Evolutionary conservation across 1,140 invertebrate genomes (phyloP).

Genomic region (Drosophila ambigua): DNA sequence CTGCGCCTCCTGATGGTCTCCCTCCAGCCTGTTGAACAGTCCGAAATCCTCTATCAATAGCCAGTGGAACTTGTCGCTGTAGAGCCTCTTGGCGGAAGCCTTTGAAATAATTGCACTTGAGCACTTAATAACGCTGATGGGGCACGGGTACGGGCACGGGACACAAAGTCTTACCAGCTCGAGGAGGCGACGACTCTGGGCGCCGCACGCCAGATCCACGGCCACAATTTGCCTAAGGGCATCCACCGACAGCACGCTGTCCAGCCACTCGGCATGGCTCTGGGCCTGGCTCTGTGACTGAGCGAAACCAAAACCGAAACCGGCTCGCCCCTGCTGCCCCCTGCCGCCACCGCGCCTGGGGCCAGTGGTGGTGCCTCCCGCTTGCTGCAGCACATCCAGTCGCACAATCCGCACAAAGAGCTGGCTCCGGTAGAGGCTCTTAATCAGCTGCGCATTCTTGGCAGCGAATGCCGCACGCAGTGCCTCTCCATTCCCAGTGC

Average conservation of each 20-base stretch:
- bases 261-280: constrained; percentile 66
- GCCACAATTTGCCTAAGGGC: constrained; percentile 72
- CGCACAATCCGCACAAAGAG: constrained; percentile 72
- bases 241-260: constrained; percentile 62
- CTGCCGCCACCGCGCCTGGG: constrained; percentile 8
- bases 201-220: constrained; percentile 76
- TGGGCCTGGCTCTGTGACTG: constrained; percentile 37
- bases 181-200: constrained; percentile 69
- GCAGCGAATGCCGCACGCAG: constrained; percentile 53
- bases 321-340: constrained; percentile 19
- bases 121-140: constrained; percentile 60
- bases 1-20: constrained; percentile 1
- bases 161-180: constrained; percentile 68
- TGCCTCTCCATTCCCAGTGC: constrained; percentile 22
- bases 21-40: constrained; percentile 17
- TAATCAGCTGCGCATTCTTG: constrained; percentile 72
- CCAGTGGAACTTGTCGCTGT: constrained; percentile 83
- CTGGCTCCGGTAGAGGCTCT: constrained; percentile 49
- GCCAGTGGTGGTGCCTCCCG: constrained; percentile 2
- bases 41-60: constrained; percentile 83
- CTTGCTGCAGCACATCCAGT: constrained; percentile 63
- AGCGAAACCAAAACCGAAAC: constrained; percentile 5
- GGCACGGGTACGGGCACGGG: background rate
- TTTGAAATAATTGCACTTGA: constrained; percentile 73
- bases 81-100: constrained; percentile 81